Percentiles rank a stretch among this genome's conserved stretches.
These are phyloP conservation scores for Antennarius striatus DNA, from an alignment of 2,113 vertebrate genomes.

Conservation along the genomic window DNA sequence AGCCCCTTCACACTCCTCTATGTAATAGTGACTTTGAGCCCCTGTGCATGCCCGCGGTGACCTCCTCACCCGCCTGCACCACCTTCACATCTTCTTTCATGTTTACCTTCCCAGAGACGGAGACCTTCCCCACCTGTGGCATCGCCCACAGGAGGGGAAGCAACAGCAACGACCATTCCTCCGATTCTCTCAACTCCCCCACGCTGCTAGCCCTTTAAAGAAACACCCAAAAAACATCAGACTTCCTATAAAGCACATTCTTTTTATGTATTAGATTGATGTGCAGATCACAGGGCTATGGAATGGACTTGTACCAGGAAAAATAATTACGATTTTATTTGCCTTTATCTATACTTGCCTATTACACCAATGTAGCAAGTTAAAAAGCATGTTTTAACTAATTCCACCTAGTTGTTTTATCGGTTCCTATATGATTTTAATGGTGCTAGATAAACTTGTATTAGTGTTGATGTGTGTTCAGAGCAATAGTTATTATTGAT, in stretches of 20 bases:
- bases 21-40: conserved; percentile 86
- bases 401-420: conserved; percentile 77
- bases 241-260: conserved; percentile 58
- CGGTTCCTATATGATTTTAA: conserved; percentile 68
- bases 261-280: conserved; percentile 35
- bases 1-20: conserved; percentile 84
- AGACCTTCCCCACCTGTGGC: conserved; percentile 87
- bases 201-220: conserved; percentile 84
- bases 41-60: conserved; percentile 94
- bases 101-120: conserved; percentile 92
- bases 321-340: conserved; percentile 57
- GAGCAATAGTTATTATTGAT: conserved; percentile 85
- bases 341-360: conserved; percentile 79
- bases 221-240: conserved; percentile 39
- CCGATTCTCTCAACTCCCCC: conserved; percentile 94
- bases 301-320: conserved; percentile 64
- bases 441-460: conserved; percentile 90
- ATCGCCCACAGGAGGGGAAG: conserved; percentile 88
- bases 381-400: conserved; percentile 89
- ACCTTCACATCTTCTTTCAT: conserved; percentile 93
- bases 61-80: conserved; percentile 90
- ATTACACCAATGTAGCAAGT: conserved; percentile 94
- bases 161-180: conserved; percentile 94
- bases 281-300: conserved; percentile 75
- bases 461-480: conserved; percentile 87